Base-by-base conservation (phyloP, 1,140 invertebrate species). In the Drosophila santomea region DNA sequence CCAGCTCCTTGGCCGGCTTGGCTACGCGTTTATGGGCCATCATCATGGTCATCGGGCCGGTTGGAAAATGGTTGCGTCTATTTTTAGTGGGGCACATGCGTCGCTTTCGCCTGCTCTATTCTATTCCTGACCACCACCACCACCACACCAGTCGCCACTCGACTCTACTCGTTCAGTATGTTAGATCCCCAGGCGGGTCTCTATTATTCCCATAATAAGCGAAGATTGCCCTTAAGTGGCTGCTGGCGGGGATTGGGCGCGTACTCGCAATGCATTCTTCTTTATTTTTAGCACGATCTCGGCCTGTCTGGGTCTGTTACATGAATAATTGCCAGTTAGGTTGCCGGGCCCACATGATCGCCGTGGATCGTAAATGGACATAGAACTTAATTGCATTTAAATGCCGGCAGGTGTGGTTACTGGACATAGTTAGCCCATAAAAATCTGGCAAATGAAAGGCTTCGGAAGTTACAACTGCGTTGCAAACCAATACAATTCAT, bases 241-340 rank as follows among this genome's bases (percentile, higher is more conserved):
- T 20, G 20, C 20, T 68, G 68, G 48, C 61, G 44, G 51, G 48
- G 23, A 32, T 17, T 51, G 28, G 14, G 48, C 25, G 14, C 68
- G 71, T 59, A 83, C 47, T 12, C 72, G 71, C 58, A 83, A 74
- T 88, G 79, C 83, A 66, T 79, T 80, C 71, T 75, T 76, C 63
- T 85, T 88, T 88, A 88, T 88, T 88, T 88, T 83, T 88, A 88
- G 83, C 83, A 88, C 83, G 83, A 88, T 88, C 83, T 79, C 44
- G 35, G 50, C 52, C 74, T 63, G 57, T 35, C 69, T 71, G 59
- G 47, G 50, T 72, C 75, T 59, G 54, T 72, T 80, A 69, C 78
- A 86, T 88, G 78, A 78, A 57, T 72, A 67, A 60, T 75, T 66
- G 35, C 52, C 32, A 66, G 44, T 45, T 57, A 60, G 52, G 45